Conservation (phyloP, 2,797 vertebrate species). For the Lepus oiostolus region DNA sequence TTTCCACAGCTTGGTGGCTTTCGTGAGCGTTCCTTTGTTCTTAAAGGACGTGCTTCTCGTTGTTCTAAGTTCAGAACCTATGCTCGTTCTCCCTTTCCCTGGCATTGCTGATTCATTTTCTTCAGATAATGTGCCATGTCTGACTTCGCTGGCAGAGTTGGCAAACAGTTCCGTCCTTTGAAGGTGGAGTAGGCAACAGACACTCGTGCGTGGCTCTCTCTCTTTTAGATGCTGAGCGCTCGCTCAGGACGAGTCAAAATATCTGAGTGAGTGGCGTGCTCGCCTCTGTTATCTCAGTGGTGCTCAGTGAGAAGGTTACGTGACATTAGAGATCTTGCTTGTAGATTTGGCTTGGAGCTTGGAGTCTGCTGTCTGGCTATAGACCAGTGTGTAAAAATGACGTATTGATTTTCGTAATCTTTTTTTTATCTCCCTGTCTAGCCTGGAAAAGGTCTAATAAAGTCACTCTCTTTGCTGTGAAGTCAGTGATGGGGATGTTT, state of each 20-base stretch:
- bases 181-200: neutral
- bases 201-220: neutral
- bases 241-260: neutral
- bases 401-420: conserved; percentile 18
- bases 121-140: neutral
- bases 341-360: neutral
- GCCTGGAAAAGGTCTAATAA: conserved; percentile 32
- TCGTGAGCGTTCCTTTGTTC: conserved; percentile 25
- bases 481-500: neutral
- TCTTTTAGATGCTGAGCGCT: neutral
- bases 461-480: conserved; percentile 36
- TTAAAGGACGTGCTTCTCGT: neutral
- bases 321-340: neutral
- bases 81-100: neutral
- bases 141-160: conserved; percentile 1
- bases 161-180: neutral
- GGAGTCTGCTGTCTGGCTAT: neutral
- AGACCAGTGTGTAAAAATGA: neutral
- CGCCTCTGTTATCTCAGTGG: neutral
- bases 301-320: neutral
- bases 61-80: neutral
- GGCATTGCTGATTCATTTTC: neutral
- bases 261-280: neutral
- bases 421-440: neutral
- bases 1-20: neutral